Percentiles rank a stretch among this genome's conserved stretches.
These are phyloP conservation scores for Acanthosoma haemorrhoidale DNA, from an alignment of 2,888 invertebrate genomes.

Conservation along the genomic window DNA sequence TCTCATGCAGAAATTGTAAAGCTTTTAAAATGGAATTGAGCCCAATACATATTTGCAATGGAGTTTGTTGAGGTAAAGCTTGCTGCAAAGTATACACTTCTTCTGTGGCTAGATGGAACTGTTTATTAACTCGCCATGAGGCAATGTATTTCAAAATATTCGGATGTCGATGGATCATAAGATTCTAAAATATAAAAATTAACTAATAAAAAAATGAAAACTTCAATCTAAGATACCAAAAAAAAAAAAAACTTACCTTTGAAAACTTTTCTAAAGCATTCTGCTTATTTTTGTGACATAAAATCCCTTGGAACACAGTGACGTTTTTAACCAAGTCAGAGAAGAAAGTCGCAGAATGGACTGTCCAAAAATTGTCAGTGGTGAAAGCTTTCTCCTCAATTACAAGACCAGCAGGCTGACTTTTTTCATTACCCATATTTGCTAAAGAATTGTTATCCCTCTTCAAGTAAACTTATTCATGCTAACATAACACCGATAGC, in stretches of 20 bases:
- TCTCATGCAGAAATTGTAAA: constrained; percentile 76
- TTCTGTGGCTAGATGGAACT: constrained; percentile 70
- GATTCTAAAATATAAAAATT: constrained; percentile 55
- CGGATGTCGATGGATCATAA: constrained; percentile 81
- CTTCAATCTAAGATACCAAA: neutral
- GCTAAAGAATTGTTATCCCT: neutral
- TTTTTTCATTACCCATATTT: constrained; percentile 70
- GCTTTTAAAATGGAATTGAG: constrained; percentile 74
- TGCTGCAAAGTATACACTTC: constrained; percentile 69
- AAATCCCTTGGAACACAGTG: constrained; percentile 65
- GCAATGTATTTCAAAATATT: constrained; percentile 76
- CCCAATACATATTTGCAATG: constrained; percentile 78
- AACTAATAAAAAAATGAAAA: constrained; percentile 9
- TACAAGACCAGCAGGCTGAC: constrained; percentile 65
- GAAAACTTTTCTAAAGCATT: constrained; percentile 70
- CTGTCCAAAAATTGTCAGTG: constrained; percentile 73
- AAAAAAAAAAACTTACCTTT: constrained; percentile 55
- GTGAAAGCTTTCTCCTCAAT: constrained; percentile 70
- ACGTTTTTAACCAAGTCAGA: constrained; percentile 58
- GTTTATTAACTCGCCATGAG: constrained; percentile 71
- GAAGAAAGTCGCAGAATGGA: constrained; percentile 57
- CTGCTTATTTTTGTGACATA: constrained; percentile 46
- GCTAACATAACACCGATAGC: constrained; percentile 9
- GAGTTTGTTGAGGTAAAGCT: constrained; percentile 59
- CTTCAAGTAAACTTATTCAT: neutral